phyloP scores from a whole-genome alignment of 2,888 invertebrate genomes.

The Odontomyia ornata region DNA sequence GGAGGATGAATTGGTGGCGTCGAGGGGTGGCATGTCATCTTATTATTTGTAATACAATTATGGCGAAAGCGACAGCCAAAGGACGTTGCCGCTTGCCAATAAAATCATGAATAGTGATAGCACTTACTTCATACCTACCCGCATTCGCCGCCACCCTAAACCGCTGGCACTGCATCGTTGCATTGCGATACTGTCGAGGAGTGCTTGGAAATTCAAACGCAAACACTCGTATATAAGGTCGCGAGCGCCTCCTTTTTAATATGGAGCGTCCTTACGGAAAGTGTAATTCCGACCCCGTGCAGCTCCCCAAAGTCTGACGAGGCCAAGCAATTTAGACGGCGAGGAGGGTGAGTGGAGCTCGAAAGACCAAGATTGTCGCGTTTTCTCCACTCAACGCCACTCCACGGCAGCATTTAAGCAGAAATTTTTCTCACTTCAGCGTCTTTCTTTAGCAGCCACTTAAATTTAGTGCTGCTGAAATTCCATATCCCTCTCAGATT shows the following conservation, averaged over 20 bases:
- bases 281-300: neutral
- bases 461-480: slow-evolving; percentile 28
- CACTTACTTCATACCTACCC: slow-evolving; percentile 2
- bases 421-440: slow-evolving; percentile 37
- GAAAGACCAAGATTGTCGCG: slow-evolving; percentile 29
- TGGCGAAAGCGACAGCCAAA: slow-evolving; percentile 7
- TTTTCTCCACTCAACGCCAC: neutral
- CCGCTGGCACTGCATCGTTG: neutral
- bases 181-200: slow-evolving; percentile 14
- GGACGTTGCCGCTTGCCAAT: slow-evolving; percentile 12
- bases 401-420: neutral
- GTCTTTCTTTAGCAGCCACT: slow-evolving; percentile 37
- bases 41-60: slow-evolving; percentile 34
- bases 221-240: slow-evolving; percentile 27
- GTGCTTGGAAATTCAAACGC: neutral
- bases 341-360: slow-evolving; percentile 20
- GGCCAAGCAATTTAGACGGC: slow-evolving; percentile 21
- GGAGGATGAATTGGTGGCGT: neutral
- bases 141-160: neutral
- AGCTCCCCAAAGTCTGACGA: slow-evolving; percentile 9
- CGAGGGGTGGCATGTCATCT: slow-evolving; percentile 27
- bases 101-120: slow-evolving; percentile 1
- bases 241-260: slow-evolving; percentile 33
- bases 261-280: slow-evolving; percentile 4
- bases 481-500: slow-evolving; percentile 1